Evolutionary conservation across 2,888 invertebrate genomes (phyloP).

Genomic region (Crossocerus cetratus): DNA sequence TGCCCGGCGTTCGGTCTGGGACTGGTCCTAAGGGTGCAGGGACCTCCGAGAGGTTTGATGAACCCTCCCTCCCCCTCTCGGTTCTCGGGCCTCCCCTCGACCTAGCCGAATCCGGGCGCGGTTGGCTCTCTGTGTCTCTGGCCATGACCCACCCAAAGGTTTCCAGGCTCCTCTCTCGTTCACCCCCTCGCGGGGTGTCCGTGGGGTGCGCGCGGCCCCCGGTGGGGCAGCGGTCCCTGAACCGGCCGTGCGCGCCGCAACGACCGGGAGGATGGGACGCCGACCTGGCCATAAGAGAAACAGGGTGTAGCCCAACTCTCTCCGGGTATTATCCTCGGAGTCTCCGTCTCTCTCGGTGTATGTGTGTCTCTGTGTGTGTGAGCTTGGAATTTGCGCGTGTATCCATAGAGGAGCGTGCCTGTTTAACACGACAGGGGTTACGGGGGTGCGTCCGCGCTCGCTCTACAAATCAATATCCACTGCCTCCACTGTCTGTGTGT

Average conservation of each 20-base stretch:
- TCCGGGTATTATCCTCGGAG: no score
- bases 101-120: slow-evolving; percentile 49
- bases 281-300: slow-evolving; percentile 25
- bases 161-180: slow-evolving; percentile 60
- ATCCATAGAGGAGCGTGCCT: slow-evolving; percentile 23
- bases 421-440: slow-evolving; percentile 38
- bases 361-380: slow-evolving; percentile 16
- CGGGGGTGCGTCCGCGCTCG: slow-evolving; percentile 46
- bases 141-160: slow-evolving; percentile 76
- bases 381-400: slow-evolving; percentile 40
- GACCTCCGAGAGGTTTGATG: slow-evolving; percentile 64
- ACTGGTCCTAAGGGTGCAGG: slow-evolving; percentile 54
- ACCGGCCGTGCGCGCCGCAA: slow-evolving; percentile 35
- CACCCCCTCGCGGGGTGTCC: slow-evolving; percentile 46
- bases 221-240: slow-evolving; percentile 48
- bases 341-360: neutral
- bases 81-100: slow-evolving; percentile 41
- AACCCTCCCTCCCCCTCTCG: slow-evolving; percentile 52
- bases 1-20: slow-evolving; percentile 34
- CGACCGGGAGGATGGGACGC: slow-evolving; percentile 35
- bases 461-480: slow-evolving; percentile 73
- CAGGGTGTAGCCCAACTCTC: slow-evolving; percentile 40
- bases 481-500: slow-evolving; percentile 31
- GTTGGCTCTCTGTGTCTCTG: slow-evolving; percentile 59
- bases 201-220: slow-evolving; percentile 47